A percentile compares a stretch with the other conserved stretches of the same genome.
phyloP scores from a whole-genome alignment of 2,797 vertebrate genomes.

The Petrocephalus sullivani region DNA sequence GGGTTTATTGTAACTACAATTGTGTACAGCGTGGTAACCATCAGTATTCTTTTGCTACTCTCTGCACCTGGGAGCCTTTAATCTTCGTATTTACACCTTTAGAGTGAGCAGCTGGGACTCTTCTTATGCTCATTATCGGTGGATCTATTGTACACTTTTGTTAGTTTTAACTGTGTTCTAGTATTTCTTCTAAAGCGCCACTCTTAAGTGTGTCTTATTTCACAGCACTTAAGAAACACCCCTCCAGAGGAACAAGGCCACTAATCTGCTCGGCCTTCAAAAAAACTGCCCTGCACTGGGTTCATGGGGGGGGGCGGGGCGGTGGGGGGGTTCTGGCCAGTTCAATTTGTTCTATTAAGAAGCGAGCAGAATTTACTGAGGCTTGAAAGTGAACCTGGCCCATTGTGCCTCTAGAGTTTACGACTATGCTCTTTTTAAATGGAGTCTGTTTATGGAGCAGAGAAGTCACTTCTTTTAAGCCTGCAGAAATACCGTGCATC shows the following conservation, averaged over 20 bases:
- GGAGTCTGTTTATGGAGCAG: not conserved
- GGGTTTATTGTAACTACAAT: not conserved
- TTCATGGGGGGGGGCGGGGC: not conserved
- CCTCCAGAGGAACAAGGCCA: not conserved
- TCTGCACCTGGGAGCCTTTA: not conserved
- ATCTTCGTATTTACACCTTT: not conserved
- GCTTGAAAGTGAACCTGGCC: slow-evolving; percentile 12
- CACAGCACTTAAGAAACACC: not conserved
- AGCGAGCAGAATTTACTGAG: slow-evolving; percentile 5
- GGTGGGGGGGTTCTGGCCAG: not conserved
- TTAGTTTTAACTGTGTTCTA: not conserved
- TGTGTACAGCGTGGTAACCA: not conserved
- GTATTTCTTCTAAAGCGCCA: not conserved
- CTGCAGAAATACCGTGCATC: not conserved
- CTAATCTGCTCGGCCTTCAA: not conserved
- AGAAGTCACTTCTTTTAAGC: not conserved
- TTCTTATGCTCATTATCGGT: not conserved
- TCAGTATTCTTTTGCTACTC: not conserved
- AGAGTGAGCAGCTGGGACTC: not conserved
- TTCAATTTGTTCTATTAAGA: slow-evolving; percentile 9
- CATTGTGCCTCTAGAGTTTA: slow-evolving; percentile 10
- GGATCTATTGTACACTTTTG: slow-evolving; percentile 6
- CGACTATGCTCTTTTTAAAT: not conserved
- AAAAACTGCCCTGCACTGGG: not conserved
- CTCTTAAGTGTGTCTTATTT: slow-evolving; percentile 19